phyloP scores from a whole-genome alignment of 2,797 vertebrate species.

The Enteromius viviparus region DNA sequence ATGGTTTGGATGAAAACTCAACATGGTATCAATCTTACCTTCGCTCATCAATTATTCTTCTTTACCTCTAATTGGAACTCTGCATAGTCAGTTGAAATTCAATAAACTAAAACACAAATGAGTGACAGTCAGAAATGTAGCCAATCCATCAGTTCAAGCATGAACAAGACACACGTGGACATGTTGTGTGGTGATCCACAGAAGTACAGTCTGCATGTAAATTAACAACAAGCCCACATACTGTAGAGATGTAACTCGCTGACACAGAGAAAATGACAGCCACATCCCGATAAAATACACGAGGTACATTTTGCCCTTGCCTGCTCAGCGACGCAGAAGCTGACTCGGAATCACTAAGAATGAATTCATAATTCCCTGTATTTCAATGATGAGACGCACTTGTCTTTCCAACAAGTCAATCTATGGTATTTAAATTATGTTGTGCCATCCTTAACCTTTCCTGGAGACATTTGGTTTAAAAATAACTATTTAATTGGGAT shows the following conservation, averaged over 20 bases:
- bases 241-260: conserved; percentile 13
- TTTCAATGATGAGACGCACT: conserved; percentile 31
- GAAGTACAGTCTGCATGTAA: not conserved
- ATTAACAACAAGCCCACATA: conserved; percentile 13
- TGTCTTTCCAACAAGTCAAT: conserved; percentile 41
- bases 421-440: conserved; percentile 42
- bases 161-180: not conserved
- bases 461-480: conserved; percentile 31
- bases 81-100: not conserved
- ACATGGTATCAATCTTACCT: not conserved
- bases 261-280: conserved; percentile 20
- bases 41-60: not conserved
- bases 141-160: not conserved
- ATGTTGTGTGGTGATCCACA: conserved; percentile 4
- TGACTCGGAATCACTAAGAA: not conserved
- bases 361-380: conserved; percentile 25
- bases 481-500: conserved; percentile 27
- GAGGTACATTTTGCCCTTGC: conserved; percentile 3
- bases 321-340: not conserved
- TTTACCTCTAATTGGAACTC: not conserved
- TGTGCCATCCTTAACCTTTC: not conserved
- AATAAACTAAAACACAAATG: not conserved
- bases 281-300: not conserved
- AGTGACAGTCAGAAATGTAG: not conserved
- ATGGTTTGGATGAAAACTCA: not conserved